phyloP scores from a whole-genome alignment of 2,888 invertebrate species.

The Meloe dianella region DNA sequence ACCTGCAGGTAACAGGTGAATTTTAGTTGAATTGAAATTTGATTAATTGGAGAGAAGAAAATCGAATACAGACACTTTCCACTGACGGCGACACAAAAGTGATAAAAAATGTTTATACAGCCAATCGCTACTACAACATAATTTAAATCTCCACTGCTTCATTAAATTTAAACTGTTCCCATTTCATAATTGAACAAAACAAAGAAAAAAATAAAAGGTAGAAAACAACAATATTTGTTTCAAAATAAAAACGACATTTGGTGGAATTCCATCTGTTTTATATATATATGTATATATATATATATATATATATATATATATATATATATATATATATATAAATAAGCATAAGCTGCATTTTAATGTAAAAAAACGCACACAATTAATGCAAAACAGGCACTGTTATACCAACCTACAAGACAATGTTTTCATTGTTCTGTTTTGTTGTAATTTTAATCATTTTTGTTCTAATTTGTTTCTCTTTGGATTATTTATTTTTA shows the following conservation, averaged over 20 bases:
- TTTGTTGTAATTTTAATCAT: conserved; percentile 10
- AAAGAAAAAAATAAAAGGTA: conserved; percentile 23
- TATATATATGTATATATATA: conserved; percentile 25
- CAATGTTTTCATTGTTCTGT: conserved; percentile 20
- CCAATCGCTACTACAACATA: conserved; percentile 47
- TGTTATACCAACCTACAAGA: conserved; percentile 29
- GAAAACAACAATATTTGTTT: conserved; percentile 22
- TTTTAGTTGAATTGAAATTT: conserved; percentile 8
- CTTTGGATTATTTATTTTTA: too few species aligned
- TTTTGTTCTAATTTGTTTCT: too few species aligned
- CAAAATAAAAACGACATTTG: conserved; percentile 40
- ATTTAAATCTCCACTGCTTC: conserved; percentile 47
- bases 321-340: conserved; percentile 29
- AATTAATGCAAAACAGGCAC: conserved; percentile 44
- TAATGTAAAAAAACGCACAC: conserved; percentile 43
- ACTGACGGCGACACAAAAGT: conserved; percentile 52
- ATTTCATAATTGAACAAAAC: conserved; percentile 27
- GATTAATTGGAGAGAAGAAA: conserved; percentile 14
- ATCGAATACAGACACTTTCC: conserved; percentile 46
- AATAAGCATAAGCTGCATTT: too few species aligned
- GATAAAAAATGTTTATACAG: conserved; percentile 56
- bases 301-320: conserved; percentile 29
- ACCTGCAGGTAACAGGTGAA: conserved; percentile 38
- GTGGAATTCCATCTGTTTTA: conserved; percentile 49
- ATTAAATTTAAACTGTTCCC: conserved; percentile 35